Evolutionary conservation across 2,888 invertebrate species (phyloP).

Genomic region (Eupithecia centaureata): DNA sequence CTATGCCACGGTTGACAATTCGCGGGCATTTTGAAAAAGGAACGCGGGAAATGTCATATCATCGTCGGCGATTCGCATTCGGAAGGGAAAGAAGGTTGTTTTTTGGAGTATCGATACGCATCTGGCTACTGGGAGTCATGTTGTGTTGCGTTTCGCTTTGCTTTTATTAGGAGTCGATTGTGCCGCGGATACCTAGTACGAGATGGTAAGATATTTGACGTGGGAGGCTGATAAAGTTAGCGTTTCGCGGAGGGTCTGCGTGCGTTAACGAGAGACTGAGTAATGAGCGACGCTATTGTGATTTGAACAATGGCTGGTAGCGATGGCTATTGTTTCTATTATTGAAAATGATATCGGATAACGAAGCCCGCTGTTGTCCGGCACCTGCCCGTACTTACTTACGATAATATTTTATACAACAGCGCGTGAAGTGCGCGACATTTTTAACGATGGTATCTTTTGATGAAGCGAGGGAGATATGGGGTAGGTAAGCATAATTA

Average conservation of each 20-base stretch:
- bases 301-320: conserved; percentile 76
- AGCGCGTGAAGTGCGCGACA: conserved; percentile 39
- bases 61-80: conserved; percentile 60
- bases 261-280: conserved; percentile 80
- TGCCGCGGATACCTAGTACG: conserved; percentile 72
- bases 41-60: conserved; percentile 79
- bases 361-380: conserved; percentile 45
- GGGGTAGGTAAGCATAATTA: conserved; percentile 51
- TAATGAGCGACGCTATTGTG: conserved; percentile 80
- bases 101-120: conserved; percentile 79
- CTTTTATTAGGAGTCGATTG: conserved; percentile 75
- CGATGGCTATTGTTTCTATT: conserved; percentile 78
- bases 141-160: conserved; percentile 57
- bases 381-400: conserved; percentile 46
- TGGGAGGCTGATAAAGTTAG: conserved; percentile 80
- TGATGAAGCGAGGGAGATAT: conserved; percentile 29
- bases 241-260: conserved; percentile 71
- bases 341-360: conserved; percentile 71
- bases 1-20: conserved; percentile 80
- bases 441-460: conserved; percentile 41
- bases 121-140: conserved; percentile 74
- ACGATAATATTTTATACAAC: conserved; percentile 43
- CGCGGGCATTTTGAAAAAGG: conserved; percentile 79
- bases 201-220: conserved; percentile 81
- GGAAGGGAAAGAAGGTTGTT: conserved; percentile 55